Evolutionary conservation across 2,113 vertebrate species (phyloP).

Genomic region (Notothenia coriiceps): DNA sequence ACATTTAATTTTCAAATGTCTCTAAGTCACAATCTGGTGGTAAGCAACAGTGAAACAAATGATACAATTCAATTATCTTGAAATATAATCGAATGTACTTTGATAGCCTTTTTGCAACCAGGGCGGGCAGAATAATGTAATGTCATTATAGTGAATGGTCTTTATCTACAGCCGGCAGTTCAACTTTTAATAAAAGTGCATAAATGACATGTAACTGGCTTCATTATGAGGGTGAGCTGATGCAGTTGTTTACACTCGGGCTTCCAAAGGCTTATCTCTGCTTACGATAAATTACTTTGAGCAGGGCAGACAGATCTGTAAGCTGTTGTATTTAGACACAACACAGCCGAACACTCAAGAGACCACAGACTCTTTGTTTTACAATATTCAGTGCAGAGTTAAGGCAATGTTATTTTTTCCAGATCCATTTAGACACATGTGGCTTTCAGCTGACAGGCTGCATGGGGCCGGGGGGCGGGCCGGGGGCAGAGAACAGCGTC

Average conservation of each 20-base stretch:
- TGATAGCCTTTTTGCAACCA: constrained; percentile 25
- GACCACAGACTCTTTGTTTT: constrained; percentile 62
- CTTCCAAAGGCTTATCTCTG: constrained; percentile 51
- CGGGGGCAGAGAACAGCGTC: constrained; percentile 50
- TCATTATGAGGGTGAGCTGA: constrained; percentile 23
- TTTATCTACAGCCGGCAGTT: constrained; percentile 5
- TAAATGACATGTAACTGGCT: neutral
- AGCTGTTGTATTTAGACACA: constrained; percentile 65
- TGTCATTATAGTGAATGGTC: neutral
- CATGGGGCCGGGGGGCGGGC: constrained; percentile 30
- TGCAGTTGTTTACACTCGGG: constrained; percentile 15
- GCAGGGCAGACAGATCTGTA: constrained; percentile 53
- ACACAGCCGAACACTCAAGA: constrained; percentile 53
- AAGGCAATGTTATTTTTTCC: constrained; percentile 46
- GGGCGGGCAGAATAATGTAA: neutral
- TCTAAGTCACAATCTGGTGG: constrained; percentile 54
- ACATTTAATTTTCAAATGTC: constrained; percentile 35
- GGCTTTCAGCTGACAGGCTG: constrained; percentile 63
- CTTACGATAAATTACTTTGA: constrained; percentile 56
- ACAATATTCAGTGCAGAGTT: constrained; percentile 56
- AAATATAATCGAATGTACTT: constrained; percentile 28
- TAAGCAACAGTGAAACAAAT: constrained; percentile 28
- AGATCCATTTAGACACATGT: constrained; percentile 58
- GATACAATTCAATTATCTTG: constrained; percentile 37
- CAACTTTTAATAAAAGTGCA: constrained; percentile 1